These are phyloP conservation scores for Drosophila funebris DNA, from an alignment of 1,140 invertebrate genomes.

Conservation along the genomic window DNA sequence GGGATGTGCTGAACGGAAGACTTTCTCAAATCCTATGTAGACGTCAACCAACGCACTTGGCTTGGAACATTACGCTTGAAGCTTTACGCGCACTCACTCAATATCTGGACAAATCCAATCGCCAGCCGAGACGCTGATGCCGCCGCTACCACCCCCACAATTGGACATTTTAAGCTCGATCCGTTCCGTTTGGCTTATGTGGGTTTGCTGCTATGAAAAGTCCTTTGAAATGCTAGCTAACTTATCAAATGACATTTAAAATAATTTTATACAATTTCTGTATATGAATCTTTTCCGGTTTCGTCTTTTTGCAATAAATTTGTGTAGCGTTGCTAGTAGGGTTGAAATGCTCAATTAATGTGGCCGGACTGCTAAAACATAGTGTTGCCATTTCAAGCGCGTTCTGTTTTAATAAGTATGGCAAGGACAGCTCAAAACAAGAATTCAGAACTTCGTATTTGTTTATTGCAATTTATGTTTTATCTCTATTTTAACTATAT, in stretches of 20 bases:
- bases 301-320: conserved; percentile 39
- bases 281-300: conserved; percentile 58
- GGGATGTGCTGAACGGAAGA: conserved; percentile 3
- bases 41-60: conserved; percentile 14
- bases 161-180: conserved; percentile 55
- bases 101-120: conserved; percentile 86
- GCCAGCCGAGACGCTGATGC: conserved; percentile 78
- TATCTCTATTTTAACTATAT: background rate
- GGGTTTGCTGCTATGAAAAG: conserved; percentile 19
- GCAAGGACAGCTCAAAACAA: background rate
- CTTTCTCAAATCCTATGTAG: conserved; percentile 26
- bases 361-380: conserved; percentile 4
- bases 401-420: background rate
- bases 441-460: background rate
- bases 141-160: conserved; percentile 42
- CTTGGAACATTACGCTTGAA: conserved; percentile 45
- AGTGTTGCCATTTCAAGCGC: conserved; percentile 2
- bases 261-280: conserved; percentile 64
- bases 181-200: conserved; percentile 2
- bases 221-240: background rate
- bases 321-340: conserved; percentile 43
- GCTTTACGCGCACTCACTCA: conserved; percentile 80
- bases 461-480: background rate
- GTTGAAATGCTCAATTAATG: conserved; percentile 37
- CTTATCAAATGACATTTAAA: conserved; percentile 47